Conservation (phyloP, 1,140 invertebrate genomes). For the Diuraphis noxia region DNA sequence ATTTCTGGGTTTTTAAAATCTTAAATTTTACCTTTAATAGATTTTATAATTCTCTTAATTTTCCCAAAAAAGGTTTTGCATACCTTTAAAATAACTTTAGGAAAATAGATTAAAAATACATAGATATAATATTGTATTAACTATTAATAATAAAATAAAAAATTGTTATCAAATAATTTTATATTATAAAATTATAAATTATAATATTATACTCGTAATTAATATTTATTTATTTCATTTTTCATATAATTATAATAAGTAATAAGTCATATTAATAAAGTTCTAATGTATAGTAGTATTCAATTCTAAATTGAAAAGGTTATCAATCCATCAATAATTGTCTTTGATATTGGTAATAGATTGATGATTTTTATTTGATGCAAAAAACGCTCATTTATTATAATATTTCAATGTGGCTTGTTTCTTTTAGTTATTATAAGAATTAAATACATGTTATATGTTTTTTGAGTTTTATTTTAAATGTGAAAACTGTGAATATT, state of each 20-base stretch:
- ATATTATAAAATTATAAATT: background rate
- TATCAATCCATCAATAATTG: background rate
- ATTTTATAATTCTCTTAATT: background rate
- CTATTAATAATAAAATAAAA: no score
- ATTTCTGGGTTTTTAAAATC: background rate
- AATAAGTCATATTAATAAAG: background rate
- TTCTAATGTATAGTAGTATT: background rate
- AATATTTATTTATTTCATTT: background rate
- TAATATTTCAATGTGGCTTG: no score
- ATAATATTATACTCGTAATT: no score
- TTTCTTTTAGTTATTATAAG: no score
- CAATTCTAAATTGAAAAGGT: background rate
- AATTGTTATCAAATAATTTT: background rate
- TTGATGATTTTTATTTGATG: no score
- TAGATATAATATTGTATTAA: no score
- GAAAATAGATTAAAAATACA: background rate
- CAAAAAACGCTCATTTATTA: no score
- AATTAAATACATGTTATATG: background rate
- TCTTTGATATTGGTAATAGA: background rate
- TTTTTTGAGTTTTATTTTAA: background rate
- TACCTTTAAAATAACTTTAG: no score
- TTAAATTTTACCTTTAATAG: background rate
- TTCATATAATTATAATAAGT: background rate
- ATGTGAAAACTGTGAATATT: background rate
- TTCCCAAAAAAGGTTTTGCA: background rate